These are phyloP conservation scores for Celastrina argiolus DNA, from an alignment of 2,888 invertebrate species.

Conservation along the genomic window DNA sequence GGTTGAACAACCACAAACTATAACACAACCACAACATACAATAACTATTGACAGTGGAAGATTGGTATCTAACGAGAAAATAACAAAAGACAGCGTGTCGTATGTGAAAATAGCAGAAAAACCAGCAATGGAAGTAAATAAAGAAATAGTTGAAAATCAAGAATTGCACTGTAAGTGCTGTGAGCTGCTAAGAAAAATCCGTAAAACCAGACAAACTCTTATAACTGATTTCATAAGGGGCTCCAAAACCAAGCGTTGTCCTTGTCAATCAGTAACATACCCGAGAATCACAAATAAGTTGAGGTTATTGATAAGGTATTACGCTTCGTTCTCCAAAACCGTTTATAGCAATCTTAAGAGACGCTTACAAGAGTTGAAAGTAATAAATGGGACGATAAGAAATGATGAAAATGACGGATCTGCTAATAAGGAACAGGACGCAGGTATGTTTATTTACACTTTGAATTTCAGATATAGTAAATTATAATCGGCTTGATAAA, in stretches of 20 bases:
- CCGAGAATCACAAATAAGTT: conserved; percentile 54
- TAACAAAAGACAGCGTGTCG: not conserved
- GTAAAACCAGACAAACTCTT: conserved; percentile 44
- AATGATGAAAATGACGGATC: not conserved
- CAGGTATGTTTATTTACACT: not conserved
- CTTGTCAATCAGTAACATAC: conserved; percentile 45
- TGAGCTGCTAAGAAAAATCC: conserved; percentile 46
- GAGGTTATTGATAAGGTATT: conserved; percentile 47
- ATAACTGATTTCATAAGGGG: conserved; percentile 57
- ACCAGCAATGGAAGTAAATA: conserved; percentile 26
- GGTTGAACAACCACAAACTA: not conserved
- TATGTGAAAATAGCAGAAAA: not conserved
- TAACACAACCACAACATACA: not conserved
- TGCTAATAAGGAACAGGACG: not conserved
- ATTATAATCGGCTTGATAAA: too few species aligned
- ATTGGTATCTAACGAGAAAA: conserved; percentile 10
- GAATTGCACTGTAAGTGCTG: conserved; percentile 57
- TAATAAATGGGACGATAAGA: conserved; percentile 24
- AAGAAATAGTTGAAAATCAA: conserved; percentile 22
- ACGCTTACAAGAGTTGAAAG: conserved; percentile 34
- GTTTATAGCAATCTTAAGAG: conserved; percentile 39
- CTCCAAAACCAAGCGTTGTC: conserved; percentile 38
- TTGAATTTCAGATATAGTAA: too few species aligned
- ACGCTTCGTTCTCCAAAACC: conserved; percentile 39
- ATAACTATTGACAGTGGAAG: conserved; percentile 23